These are phyloP conservation scores for Mythimna loreyi DNA, from an alignment of 2,888 invertebrate genomes.

Conservation along the genomic window DNA sequence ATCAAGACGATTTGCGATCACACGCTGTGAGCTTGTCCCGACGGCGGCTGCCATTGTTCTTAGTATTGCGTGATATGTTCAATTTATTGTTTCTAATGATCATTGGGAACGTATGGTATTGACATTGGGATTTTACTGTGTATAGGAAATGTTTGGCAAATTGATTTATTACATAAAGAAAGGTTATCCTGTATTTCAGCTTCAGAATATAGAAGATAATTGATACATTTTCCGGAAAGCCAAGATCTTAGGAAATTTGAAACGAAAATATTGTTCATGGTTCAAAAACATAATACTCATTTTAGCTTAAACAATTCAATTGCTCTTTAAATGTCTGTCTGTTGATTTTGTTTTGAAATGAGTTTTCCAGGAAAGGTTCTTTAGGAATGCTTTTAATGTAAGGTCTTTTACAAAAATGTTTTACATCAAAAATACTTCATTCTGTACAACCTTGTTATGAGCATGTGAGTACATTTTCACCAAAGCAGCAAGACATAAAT, in stretches of 20 bases:
- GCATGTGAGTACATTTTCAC: constrained; percentile 6
- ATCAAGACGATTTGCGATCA: constrained; percentile 60
- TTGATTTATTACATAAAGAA: constrained; percentile 12
- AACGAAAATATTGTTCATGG: background rate
- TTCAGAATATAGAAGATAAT: background rate
- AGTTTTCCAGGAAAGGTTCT: background rate
- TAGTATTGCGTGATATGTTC: constrained; percentile 42
- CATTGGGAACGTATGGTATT: constrained; percentile 27
- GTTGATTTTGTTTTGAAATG: background rate
- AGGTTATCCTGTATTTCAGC: background rate
- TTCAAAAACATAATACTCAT: background rate
- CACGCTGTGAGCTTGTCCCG: constrained; percentile 49
- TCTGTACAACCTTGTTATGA: constrained; percentile 1
- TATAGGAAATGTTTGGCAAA: background rate
- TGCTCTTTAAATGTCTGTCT: too few relatives aligned
- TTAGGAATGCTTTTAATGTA: background rate
- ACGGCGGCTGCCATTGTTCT: constrained; percentile 43
- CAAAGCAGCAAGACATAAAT: constrained; percentile 16
- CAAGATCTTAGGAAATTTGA: too few relatives aligned
- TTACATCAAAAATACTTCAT: background rate
- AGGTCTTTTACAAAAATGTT: background rate
- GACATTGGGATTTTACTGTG: constrained; percentile 40
- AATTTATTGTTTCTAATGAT: constrained; percentile 45
- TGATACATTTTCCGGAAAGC: background rate
- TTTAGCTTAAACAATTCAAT: background rate